phyloP scores from a whole-genome alignment of 2,113 vertebrate species.

The Xyrauchen texanus region DNA sequence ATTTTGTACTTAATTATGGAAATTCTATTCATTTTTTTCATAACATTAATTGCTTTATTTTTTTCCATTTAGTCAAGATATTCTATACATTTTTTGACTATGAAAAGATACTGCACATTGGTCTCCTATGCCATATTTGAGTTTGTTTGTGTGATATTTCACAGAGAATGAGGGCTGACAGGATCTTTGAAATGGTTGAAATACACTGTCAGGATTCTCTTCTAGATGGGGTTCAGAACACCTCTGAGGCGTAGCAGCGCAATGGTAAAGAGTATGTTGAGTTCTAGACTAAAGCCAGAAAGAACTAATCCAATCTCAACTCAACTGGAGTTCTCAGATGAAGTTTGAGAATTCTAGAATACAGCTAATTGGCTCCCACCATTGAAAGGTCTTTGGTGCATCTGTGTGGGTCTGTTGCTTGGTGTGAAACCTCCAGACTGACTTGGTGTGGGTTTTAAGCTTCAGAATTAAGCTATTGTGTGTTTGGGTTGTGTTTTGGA shows the following conservation, averaged over 20 bases:
- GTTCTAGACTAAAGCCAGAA: slow-evolving; percentile 30
- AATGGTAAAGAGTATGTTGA: slow-evolving; percentile 78
- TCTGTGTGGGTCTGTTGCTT: slow-evolving; percentile 65
- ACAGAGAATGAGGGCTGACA: slow-evolving; percentile 81
- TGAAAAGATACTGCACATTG: background rate
- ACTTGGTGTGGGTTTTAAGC: slow-evolving; percentile 17
- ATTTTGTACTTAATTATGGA: too few species aligned
- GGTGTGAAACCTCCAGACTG: slow-evolving; percentile 30
- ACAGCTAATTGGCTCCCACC: slow-evolving; percentile 27
- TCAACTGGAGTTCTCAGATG: slow-evolving; percentile 22
- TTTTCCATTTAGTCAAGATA: background rate
- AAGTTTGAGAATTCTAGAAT: slow-evolving; percentile 28
- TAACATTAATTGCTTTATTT: background rate
- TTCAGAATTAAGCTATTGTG: slow-evolving; percentile 4
- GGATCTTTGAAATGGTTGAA: slow-evolving; percentile 72
- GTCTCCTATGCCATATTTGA: slow-evolving; percentile 4
- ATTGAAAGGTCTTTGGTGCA: slow-evolving; percentile 31
- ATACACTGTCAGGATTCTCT: slow-evolving; percentile 82
- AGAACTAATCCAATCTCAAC: slow-evolving; percentile 30
- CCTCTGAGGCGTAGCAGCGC: slow-evolving; percentile 80
- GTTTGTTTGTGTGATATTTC: slow-evolving; percentile 72
- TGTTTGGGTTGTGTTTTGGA: slow-evolving; percentile 22
- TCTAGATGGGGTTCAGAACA: slow-evolving; percentile 82
- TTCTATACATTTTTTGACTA: background rate
- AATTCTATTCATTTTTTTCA: too few species aligned